Conservation (phyloP, 2,113 vertebrate species). For the Dipodomys spectabilis region DNA sequence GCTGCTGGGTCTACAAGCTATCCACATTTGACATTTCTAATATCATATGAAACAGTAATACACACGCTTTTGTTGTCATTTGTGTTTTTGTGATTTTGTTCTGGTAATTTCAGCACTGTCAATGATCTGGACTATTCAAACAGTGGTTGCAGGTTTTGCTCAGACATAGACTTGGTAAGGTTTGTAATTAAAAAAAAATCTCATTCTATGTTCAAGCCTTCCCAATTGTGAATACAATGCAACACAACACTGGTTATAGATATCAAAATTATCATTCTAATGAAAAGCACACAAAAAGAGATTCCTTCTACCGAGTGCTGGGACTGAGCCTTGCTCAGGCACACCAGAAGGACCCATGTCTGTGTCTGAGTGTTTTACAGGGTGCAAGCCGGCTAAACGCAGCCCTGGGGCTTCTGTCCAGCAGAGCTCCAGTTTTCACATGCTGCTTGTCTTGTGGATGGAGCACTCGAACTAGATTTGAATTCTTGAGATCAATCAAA, state of each 20-base stretch:
- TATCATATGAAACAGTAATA: not conserved
- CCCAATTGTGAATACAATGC: not conserved
- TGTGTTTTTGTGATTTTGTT: not conserved
- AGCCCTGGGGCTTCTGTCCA: not conserved
- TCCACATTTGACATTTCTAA: not conserved
- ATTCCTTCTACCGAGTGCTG: not conserved
- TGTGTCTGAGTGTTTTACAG: too few relatives aligned
- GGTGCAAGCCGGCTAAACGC: not conserved
- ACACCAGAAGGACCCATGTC: not conserved
- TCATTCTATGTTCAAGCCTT: not conserved
- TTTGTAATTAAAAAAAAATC: not conserved
- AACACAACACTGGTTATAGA: not conserved
- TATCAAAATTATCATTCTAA: not conserved
- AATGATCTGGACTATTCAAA: not conserved
- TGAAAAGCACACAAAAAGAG: not conserved
- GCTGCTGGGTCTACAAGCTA: not conserved
- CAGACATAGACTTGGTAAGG: not conserved
- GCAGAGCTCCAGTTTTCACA: not conserved
- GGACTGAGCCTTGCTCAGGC: not conserved
- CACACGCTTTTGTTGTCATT: not conserved
- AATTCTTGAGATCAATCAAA: not conserved
- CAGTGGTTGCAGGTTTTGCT: not conserved
- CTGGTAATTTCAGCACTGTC: not conserved
- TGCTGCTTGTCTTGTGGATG: too few relatives aligned
- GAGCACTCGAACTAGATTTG: not conserved